phyloP scores from a whole-genome alignment of 1,140 invertebrate genomes.

The Mesaphorura yosii region DNA sequence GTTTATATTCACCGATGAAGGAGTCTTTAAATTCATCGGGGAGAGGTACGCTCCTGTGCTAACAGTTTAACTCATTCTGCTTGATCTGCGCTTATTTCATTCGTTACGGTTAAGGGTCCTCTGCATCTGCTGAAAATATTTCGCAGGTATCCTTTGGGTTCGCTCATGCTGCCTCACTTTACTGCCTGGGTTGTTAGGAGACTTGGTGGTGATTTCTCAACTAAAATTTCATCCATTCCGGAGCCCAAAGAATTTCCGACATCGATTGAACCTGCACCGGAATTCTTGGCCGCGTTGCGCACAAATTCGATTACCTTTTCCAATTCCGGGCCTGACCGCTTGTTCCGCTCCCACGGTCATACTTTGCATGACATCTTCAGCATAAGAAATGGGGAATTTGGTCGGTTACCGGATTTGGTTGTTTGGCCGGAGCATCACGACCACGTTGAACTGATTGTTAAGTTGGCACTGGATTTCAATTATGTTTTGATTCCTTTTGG shows the following conservation, averaged over 20 bases:
- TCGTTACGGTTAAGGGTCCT: no score
- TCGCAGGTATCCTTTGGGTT: constrained; percentile 70
- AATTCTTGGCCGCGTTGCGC: constrained; percentile 35
- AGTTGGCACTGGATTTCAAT: constrained; percentile 57
- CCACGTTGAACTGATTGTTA: constrained; percentile 68
- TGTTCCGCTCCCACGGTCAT: constrained; percentile 88
- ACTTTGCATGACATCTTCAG: constrained; percentile 80
- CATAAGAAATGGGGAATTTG: constrained; percentile 54
- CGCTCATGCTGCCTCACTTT: constrained; percentile 61
- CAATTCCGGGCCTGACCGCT: constrained; percentile 63
- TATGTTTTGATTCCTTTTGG: constrained; percentile 90
- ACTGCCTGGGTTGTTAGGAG: constrained; percentile 64
- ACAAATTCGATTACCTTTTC: constrained; percentile 50
- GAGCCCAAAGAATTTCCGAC: constrained; percentile 46
- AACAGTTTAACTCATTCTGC: constrained; percentile 9
- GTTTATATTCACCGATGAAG: constrained; percentile 54
- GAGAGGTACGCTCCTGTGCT: constrained; percentile 46
- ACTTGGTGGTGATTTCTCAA: constrained; percentile 52
- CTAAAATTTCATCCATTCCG: constrained; percentile 34
- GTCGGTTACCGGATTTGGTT: constrained; percentile 83
- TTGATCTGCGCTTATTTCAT: not conserved
- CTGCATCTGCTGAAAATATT: no score
- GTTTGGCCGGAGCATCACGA: constrained; percentile 71
- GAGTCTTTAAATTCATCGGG: constrained; percentile 58
- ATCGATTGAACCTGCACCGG: constrained; percentile 38